Conservation (phyloP, 92 coral and sea anemone genomes). For the Heteractis magnifica region DNA sequence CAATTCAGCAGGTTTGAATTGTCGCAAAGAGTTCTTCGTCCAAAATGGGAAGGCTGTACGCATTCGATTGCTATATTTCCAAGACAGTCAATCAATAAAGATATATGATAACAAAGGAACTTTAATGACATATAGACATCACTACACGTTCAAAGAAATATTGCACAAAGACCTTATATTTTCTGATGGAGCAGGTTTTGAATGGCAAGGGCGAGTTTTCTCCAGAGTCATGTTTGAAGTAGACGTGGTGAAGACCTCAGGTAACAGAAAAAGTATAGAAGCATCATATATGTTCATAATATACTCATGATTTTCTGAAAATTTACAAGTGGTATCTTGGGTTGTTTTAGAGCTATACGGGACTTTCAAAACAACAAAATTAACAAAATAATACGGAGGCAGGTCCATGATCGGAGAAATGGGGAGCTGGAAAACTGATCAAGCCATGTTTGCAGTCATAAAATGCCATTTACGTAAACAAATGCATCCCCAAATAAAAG, state of each 20-base stretch:
- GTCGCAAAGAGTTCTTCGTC: conserved; percentile 37
- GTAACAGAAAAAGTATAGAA: conserved; percentile 25
- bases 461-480: no score
- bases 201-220: conserved; percentile 45
- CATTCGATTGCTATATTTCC: conserved; percentile 32
- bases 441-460: no score
- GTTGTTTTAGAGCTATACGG: no score
- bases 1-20: conserved; percentile 8
- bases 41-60: conserved; percentile 45
- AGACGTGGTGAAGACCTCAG: conserved; percentile 20
- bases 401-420: no score
- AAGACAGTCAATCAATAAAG: conserved; percentile 32
- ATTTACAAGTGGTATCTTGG: background rate
- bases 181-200: conserved; percentile 17
- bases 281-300: no score
- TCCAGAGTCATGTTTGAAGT: conserved; percentile 47
- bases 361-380: no score
- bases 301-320: no score
- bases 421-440: no score
- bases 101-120: background rate
- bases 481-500: no score
- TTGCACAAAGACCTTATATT: conserved; percentile 19
- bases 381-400: no score
- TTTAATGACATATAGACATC: background rate
- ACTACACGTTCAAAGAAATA: background rate